Conservation (phyloP, 2,888 invertebrate genomes). For the Saturnia pavonia region DNA sequence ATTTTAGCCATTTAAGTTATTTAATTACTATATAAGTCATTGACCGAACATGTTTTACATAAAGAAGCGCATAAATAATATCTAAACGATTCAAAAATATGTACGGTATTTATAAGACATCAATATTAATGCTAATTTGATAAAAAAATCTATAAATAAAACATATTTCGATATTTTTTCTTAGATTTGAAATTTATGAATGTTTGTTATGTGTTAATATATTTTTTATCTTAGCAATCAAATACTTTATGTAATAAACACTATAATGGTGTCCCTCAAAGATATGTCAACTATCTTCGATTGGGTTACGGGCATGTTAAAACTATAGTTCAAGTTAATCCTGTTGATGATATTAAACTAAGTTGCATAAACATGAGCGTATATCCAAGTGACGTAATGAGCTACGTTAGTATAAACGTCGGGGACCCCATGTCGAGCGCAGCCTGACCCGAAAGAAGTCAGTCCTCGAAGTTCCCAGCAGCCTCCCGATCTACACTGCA, state of each 20-base stretch:
- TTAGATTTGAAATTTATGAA: no score
- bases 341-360: slow-evolving; percentile 33
- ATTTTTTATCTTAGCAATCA: not conserved
- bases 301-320: no score
- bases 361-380: slow-evolving; percentile 66
- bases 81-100: no score
- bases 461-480: slow-evolving; percentile 94
- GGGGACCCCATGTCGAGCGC: slow-evolving; percentile 93
- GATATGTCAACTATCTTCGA: not conserved
- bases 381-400: slow-evolving; percentile 93
- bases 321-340: no score
- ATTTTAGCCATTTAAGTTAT: not conserved
- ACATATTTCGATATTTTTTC: no score
- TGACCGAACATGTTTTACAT: no score
- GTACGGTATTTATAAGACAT: no score
- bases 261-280: not conserved
- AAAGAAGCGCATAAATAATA: no score
- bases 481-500: slow-evolving; percentile 92
- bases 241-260: not conserved
- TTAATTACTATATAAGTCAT: no score
- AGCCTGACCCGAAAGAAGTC: slow-evolving; percentile 96
- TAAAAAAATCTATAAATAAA: no score
- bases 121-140: no score
- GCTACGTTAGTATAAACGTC: slow-evolving; percentile 94
- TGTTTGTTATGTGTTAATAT: not conserved